Percentiles rank a stretch among this genome's conserved stretches.
These are phyloP conservation scores for Hucho hucho DNA, from an alignment of 2,113 vertebrate species.

Conservation along the genomic window DNA sequence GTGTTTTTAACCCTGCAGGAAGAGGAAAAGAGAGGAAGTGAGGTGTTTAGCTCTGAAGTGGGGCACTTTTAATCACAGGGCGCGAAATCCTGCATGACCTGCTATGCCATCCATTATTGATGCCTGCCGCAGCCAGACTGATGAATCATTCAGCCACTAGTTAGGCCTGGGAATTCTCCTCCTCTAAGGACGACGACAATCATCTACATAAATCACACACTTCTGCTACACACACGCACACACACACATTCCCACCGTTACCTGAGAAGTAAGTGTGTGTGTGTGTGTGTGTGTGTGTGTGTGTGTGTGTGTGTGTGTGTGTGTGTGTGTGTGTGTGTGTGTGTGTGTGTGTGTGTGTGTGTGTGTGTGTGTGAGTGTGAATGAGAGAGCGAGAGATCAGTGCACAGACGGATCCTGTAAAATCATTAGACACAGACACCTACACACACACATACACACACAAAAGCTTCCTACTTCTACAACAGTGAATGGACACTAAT, in stretches of 20 bases:
- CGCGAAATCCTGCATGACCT: slow-evolving; percentile 70
- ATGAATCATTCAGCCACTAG: slow-evolving; percentile 76
- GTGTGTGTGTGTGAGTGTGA: too few species aligned
- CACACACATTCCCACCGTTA: slow-evolving; percentile 11
- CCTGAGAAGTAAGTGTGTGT: not conserved
- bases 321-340: too few species aligned
- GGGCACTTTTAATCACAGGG: slow-evolving; percentile 75
- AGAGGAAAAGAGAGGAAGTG: slow-evolving; percentile 60
- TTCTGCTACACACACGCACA: slow-evolving; percentile 33
- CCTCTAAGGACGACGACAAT: slow-evolving; percentile 61
- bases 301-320: too few species aligned
- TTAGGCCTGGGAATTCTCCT: slow-evolving; percentile 71
- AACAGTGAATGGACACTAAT: not conserved
- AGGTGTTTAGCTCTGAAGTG: slow-evolving; percentile 58
- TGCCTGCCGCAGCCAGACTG: slow-evolving; percentile 70
- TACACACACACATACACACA: slow-evolving; percentile 9
- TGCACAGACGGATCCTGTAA: too few species aligned
- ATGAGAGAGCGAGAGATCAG: too few species aligned
- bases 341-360: too few species aligned
- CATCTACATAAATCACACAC: slow-evolving; percentile 70
- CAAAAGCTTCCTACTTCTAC: not conserved
- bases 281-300: too few species aligned
- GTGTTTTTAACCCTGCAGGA: slow-evolving; percentile 42
- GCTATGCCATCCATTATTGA: slow-evolving; percentile 76
- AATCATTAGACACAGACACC: slow-evolving; percentile 15